Evolutionary conservation across 1,140 invertebrate genomes (phyloP), one percentile per base, ranked within the genome.

Genomic region (Zaprionus africanus): DNA sequence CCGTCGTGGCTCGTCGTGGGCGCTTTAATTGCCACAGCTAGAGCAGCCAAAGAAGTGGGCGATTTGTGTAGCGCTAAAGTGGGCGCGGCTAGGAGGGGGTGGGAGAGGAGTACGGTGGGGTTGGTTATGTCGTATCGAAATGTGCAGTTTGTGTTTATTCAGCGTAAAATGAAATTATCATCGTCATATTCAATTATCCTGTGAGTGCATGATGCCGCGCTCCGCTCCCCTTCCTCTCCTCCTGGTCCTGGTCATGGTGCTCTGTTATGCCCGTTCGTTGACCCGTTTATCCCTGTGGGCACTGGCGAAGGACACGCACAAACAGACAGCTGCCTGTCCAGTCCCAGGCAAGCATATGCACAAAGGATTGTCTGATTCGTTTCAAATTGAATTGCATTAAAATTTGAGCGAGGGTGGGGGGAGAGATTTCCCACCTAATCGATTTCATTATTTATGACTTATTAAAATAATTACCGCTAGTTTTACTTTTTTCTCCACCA

Each of bases 161-260:
- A 75, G 82, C 77, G 82, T 79, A 77, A 80, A 86, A 86, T 86
- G 60, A 86, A 86, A 86, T 86, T 86, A 86, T 86, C 82, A 82
- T 81, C 83, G 79, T 81, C 82, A 85, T 81, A 85, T 85, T 85
- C 68, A 85, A 85, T 85, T 85, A 85, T 85, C 72, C 82, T 76
- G 43, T 51, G 74, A 72, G 61, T 77, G 74, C 69, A 73, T 71
- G 67, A 76, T 43, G 38, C n/a, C 31, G 9, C 12, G 5, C 2
- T n/a, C 12, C 0, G n/a, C 26, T 13, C 5, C 17, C 15, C 19
- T 5, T n/a, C 4, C 13, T 3, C 56, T 13, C 5, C 6, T 22
- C 31, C 3, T 36, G 17, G 11, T 19, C 26, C 38, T 11, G n/a
- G 2, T 34, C 31, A 3, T 34, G 9, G 31, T 34, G 5, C 24